Evolutionary conservation across 1,140 invertebrate species (phyloP).

Genomic region (Ostrea edulis): DNA sequence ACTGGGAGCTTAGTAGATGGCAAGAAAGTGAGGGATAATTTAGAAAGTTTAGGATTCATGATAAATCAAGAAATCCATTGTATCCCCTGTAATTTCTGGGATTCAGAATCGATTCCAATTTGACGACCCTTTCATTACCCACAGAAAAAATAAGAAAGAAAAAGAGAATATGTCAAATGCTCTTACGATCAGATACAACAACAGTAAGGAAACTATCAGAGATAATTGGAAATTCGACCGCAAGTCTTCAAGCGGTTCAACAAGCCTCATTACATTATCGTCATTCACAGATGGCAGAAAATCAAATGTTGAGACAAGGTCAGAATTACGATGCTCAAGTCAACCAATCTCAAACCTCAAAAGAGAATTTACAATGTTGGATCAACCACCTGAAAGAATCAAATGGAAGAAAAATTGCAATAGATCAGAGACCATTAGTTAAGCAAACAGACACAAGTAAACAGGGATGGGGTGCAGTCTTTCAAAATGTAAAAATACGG

Average conservation of each 20-base stretch:
- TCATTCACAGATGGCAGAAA: neutral
- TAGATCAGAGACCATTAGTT: neutral
- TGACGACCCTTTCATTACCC: neutral
- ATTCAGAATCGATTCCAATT: conserved; percentile 2
- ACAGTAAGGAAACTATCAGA: neutral
- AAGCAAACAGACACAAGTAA: too few species aligned
- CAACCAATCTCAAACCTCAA: neutral
- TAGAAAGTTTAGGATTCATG: neutral
- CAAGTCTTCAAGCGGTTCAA: neutral
- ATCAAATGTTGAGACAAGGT: neutral
- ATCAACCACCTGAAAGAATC: neutral
- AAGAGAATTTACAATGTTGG: neutral
- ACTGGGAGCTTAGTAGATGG: neutral
- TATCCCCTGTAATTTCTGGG: conserved; percentile 10
- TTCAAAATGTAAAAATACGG: too few species aligned
- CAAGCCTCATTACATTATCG: neutral
- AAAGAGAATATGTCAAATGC: neutral
- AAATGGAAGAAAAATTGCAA: neutral
- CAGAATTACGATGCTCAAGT: neutral
- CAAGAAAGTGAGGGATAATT: neutral
- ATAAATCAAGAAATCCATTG: conserved; percentile 21
- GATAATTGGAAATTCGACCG: neutral
- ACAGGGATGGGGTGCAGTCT: too few species aligned
- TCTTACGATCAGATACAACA: neutral
- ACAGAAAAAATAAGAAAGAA: neutral